Evolutionary conservation across 2,888 invertebrate genomes (phyloP).

Genomic region (Beris chalybata): DNA sequence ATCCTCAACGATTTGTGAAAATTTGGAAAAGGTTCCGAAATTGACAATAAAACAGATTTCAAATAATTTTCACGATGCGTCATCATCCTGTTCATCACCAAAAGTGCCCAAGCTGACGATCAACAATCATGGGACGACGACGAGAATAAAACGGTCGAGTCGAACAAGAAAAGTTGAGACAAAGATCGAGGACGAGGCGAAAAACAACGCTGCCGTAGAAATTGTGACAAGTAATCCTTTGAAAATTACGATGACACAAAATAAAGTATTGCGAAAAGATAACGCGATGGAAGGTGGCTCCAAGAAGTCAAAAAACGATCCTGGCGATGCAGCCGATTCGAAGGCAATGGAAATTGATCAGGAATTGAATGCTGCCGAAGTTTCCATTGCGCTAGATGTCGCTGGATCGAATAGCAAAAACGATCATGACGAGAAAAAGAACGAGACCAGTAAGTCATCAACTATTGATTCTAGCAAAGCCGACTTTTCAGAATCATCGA

Average conservation of each 20-base stretch:
- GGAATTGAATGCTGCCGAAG: not conserved
- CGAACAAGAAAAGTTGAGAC: not conserved
- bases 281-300: slow-evolving; percentile 6
- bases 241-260: too few species aligned
- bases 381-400: not conserved
- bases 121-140: slow-evolving; percentile 40
- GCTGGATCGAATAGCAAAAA: not conserved
- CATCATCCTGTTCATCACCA: slow-evolving; percentile 47
- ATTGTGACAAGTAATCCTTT: too few species aligned
- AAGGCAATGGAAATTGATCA: not conserved
- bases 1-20: not conserved
- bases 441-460: too few species aligned
- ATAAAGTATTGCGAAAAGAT: slow-evolving; percentile 9
- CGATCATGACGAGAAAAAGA: not conserved
- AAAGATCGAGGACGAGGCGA: not conserved
- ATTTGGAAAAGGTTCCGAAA: slow-evolving; percentile 56
- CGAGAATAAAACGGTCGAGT: not conserved
- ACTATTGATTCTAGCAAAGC: too few species aligned
- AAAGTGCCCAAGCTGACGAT: slow-evolving; percentile 56
- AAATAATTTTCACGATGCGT: slow-evolving; percentile 45
- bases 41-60: slow-evolving; percentile 57
- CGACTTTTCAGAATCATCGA: not conserved
- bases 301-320: slow-evolving; percentile 26
- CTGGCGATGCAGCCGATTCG: not conserved
- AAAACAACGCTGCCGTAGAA: slow-evolving; percentile 6